Conservation (phyloP, 1,140 invertebrate species). For the Drosophila ogumai region DNA sequence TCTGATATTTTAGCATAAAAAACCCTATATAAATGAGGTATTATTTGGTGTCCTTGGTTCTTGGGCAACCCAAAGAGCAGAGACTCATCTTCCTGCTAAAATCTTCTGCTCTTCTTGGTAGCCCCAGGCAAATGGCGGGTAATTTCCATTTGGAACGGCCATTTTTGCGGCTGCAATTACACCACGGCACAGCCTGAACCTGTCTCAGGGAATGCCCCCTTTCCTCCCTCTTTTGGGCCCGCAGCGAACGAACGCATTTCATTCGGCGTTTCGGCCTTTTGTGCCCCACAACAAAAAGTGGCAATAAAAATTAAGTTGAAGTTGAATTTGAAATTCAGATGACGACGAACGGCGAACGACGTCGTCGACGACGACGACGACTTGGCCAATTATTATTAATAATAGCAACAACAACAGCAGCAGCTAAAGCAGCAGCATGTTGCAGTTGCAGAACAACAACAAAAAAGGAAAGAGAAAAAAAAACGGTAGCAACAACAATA, state of each 20-base stretch:
- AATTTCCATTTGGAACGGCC: constrained; percentile 61
- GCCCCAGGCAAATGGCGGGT: constrained; percentile 54
- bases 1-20: neutral
- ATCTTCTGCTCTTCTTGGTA: neutral
- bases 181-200: constrained; percentile 39
- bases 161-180: constrained; percentile 66
- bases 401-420: constrained; percentile 53
- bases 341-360: constrained; percentile 37
- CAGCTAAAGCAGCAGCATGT: constrained; percentile 45
- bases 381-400: constrained; percentile 74
- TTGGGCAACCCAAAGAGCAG: neutral
- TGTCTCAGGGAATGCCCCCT: constrained; percentile 20
- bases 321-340: constrained; percentile 80
- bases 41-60: neutral
- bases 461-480: constrained; percentile 7
- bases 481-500: constrained; percentile 33
- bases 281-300: constrained; percentile 51
- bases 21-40: neutral
- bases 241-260: constrained; percentile 52
- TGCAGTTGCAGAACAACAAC: constrained; percentile 42
- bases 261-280: constrained; percentile 13
- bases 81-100: neutral
- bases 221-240: neutral
- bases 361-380: constrained; percentile 49
- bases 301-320: constrained; percentile 75